These are phyloP conservation scores for Pegoplata infirma DNA, from an alignment of 2,888 invertebrate genomes.

Conservation along the genomic window DNA sequence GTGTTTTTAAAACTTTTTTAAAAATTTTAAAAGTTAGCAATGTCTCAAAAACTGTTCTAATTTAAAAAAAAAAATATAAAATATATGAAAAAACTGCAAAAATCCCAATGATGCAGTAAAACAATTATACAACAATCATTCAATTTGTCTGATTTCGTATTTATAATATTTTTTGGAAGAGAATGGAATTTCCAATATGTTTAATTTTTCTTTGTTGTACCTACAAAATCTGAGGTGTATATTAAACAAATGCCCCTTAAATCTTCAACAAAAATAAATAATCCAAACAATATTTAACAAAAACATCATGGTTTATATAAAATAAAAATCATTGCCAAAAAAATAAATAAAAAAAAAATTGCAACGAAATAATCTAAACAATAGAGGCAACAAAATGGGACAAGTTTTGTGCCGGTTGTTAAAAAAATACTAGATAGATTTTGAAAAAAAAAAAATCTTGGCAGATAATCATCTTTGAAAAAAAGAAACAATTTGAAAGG, in stretches of 20 bases:
- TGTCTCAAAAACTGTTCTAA: too few relatives aligned
- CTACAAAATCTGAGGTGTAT: too few relatives aligned
- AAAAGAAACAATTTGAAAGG: constrained; percentile 29
- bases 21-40: too few relatives aligned
- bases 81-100: too few relatives aligned
- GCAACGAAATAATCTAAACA: constrained; percentile 50
- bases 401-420: constrained; percentile 44
- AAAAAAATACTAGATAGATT: constrained; percentile 15
- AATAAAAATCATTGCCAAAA: constrained; percentile 49
- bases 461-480: constrained; percentile 41
- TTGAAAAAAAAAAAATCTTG: constrained; percentile 21
- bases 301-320: constrained; percentile 45
- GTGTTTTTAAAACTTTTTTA: too few relatives aligned
- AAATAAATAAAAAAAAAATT: constrained; percentile 30
- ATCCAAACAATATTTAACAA: not conserved
- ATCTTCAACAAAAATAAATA: not conserved
- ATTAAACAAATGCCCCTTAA: not conserved
- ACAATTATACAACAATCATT: too few relatives aligned
- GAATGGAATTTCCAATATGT: too few relatives aligned
- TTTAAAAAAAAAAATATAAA: too few relatives aligned
- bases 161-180: too few relatives aligned
- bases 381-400: constrained; percentile 21
- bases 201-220: too few relatives aligned
- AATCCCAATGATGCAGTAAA: too few relatives aligned
- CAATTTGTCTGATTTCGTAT: too few relatives aligned